phyloP scores from a whole-genome alignment of 2,888 invertebrate genomes.

The Cephus spinipes region DNA sequence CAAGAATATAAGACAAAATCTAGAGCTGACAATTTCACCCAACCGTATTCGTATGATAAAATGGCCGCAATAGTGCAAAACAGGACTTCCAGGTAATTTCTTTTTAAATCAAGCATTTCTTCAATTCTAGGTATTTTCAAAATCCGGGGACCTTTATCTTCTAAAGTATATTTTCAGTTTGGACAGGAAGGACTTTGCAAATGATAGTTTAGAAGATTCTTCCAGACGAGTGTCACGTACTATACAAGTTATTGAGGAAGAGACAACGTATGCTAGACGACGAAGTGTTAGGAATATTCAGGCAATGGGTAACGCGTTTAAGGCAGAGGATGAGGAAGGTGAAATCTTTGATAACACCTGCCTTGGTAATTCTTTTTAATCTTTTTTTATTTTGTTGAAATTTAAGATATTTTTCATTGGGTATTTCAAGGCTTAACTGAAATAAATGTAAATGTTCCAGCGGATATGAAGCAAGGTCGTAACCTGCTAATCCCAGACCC shows the following conservation, averaged over 20 bases:
- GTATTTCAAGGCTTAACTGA: neutral
- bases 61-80: neutral
- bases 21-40: neutral
- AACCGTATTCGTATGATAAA: neutral
- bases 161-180: slow-evolving; percentile 34
- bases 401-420: neutral
- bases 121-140: neutral
- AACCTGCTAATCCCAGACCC: slow-evolving; percentile 58
- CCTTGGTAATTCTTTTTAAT: slow-evolving; percentile 64
- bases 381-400: neutral
- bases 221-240: neutral
- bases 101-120: neutral
- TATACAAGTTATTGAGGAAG: slow-evolving; percentile 46
- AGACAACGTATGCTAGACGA: slow-evolving; percentile 47
- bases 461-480: slow-evolving; percentile 71
- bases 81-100: neutral
- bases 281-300: slow-evolving; percentile 58
- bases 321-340: slow-evolving; percentile 83
- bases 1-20: slow-evolving; percentile 29
- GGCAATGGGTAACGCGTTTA: slow-evolving; percentile 61
- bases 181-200: slow-evolving; percentile 42
- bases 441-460: slow-evolving; percentile 28
- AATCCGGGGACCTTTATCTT: neutral
- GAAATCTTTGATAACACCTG: slow-evolving; percentile 87
- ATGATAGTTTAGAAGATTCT: slow-evolving; percentile 5